Conservation (phyloP, 2,113 vertebrate genomes). For the Limanda limanda region DNA sequence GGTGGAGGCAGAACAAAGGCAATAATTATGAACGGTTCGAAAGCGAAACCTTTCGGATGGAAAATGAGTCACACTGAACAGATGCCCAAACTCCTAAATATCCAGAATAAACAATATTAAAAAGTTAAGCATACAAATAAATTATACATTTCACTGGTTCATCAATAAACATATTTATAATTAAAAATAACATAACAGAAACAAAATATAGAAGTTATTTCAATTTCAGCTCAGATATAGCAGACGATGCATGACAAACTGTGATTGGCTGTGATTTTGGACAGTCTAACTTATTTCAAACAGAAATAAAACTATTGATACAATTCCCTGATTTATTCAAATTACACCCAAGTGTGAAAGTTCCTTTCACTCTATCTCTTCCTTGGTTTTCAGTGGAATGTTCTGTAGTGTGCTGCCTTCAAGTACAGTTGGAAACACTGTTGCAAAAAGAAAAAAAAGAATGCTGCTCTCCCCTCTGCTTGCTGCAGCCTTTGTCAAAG, state of each 20-base stretch:
- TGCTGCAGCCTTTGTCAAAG: neutral
- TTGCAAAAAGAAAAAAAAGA: neutral
- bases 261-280: slow-evolving; percentile 5
- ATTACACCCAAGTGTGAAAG: neutral
- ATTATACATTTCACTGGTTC: neutral
- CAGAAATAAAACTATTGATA: slow-evolving; percentile 3
- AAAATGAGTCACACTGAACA: slow-evolving; percentile 7
- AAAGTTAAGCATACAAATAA: neutral
- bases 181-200: neutral
- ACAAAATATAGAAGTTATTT: neutral
- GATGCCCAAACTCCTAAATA: neutral
- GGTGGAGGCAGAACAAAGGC: slow-evolving; percentile 33
- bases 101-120: neutral
- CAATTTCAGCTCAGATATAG: neutral
- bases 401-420: slow-evolving; percentile 23
- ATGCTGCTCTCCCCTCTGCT: neutral
- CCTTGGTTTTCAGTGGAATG: neutral
- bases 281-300: slow-evolving; percentile 1
- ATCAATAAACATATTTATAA: too few relatives aligned
- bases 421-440: neutral
- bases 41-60: slow-evolving; percentile 3
- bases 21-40: slow-evolving; percentile 31
- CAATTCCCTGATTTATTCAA: neutral
- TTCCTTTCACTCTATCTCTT: neutral
- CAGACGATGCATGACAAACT: neutral